Conservation (phyloP, 2,797 vertebrate genomes). For the Melanotaenia trifasciata region DNA sequence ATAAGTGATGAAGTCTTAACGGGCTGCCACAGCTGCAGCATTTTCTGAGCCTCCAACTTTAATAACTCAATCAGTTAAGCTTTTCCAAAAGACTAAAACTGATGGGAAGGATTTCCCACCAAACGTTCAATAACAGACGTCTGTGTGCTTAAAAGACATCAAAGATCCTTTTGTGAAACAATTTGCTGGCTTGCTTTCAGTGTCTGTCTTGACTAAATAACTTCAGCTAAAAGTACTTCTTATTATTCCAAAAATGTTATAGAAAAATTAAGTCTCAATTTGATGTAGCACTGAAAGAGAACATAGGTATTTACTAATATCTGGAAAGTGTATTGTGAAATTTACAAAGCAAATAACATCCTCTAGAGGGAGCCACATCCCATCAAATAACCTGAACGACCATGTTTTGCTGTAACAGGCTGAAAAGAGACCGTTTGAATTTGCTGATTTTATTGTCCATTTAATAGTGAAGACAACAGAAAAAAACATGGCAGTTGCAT, state of each 20-base stretch:
- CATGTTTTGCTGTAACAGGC: not conserved
- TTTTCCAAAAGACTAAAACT: slow-evolving; percentile 18
- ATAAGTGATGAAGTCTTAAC: too few relatives aligned
- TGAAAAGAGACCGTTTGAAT: slow-evolving; percentile 13
- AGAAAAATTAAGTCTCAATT: not conserved
- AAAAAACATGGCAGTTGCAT: slow-evolving; percentile 31
- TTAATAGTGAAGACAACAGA: slow-evolving; percentile 59
- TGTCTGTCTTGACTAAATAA: not conserved
- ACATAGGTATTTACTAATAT: not conserved
- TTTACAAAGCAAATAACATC: not conserved
- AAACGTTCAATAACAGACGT: not conserved
- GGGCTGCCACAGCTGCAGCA: not conserved
- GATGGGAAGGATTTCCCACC: slow-evolving; percentile 13
- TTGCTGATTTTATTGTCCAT: slow-evolving; percentile 56
- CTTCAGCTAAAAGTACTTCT: not conserved
- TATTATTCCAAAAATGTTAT: not conserved
- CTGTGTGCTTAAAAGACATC: not conserved
- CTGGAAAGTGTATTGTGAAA: not conserved
- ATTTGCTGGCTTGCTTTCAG: not conserved
- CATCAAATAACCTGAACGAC: slow-evolving; percentile 13
- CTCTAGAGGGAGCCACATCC: slow-evolving; percentile 73
- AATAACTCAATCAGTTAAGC: slow-evolving; percentile 27
- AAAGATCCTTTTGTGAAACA: not conserved
- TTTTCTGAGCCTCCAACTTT: not conserved
- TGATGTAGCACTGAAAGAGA: not conserved